Evolutionary conservation across 2,113 vertebrate genomes (phyloP).

Genomic region (Anarrhichthys ocellatus): DNA sequence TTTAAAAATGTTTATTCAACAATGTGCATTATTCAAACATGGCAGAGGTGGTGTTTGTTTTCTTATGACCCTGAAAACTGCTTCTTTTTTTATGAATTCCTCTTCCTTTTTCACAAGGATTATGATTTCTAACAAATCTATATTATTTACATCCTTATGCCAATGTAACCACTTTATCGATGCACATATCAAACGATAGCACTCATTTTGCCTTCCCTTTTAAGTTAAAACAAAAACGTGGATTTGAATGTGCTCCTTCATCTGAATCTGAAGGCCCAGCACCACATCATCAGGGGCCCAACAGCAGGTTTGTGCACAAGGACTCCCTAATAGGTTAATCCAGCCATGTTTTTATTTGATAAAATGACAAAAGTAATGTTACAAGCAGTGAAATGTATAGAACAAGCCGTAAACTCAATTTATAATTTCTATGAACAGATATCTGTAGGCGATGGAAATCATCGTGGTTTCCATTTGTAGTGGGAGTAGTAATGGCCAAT

Average conservation of each 20-base stretch:
- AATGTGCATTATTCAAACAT: conserved; percentile 36
- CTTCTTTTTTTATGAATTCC: conserved; percentile 2
- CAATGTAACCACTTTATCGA: neutral
- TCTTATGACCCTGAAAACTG: neutral
- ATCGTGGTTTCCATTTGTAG: too few species aligned
- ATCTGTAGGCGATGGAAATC: too few species aligned
- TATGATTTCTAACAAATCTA: neutral
- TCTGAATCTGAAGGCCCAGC: neutral
- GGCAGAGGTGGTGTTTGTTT: neutral
- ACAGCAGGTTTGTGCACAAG: neutral
- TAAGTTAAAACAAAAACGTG: neutral
- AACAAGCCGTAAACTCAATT: neutral
- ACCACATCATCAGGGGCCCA: neutral
- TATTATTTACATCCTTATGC: neutral
- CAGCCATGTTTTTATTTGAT: neutral
- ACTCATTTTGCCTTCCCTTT: neutral
- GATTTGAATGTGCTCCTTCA: neutral
- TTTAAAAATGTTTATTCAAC: conserved; percentile 32
- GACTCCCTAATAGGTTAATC: neutral
- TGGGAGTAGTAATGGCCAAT: too few species aligned
- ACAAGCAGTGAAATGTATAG: neutral
- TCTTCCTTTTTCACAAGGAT: neutral
- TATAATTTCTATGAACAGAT: too few species aligned
- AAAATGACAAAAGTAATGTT: neutral
- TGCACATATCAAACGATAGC: neutral